Evolutionary conservation across 2,113 vertebrate genomes (phyloP), one percentile per base, ranked within the genome.

Genomic region (Solea solea): DNA sequence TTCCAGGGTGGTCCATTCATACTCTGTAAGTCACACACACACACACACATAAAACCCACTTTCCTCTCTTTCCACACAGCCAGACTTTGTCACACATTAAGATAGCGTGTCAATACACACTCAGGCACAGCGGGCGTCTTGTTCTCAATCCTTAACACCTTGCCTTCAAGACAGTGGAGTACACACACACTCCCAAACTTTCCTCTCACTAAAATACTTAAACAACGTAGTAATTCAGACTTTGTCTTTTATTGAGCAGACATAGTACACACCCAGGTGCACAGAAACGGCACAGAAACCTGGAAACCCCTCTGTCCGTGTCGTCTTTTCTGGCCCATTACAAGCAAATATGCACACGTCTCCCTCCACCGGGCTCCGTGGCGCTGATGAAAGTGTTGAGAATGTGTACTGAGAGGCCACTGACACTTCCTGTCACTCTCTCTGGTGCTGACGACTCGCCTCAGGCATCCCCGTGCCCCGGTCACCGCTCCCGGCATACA

Each of bases 401-500:
- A 87, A 84, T 81, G 78, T 85, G 78, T 34, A 52, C 58, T 75
- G 78, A 73, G 82, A 82, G 84, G 83, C 70, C 82, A 83, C 50
- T 85, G 85, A 86, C 80, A 89, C 90, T 89, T 91, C 88, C 82
- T 88, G 54, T 57, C 53, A 79, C 78, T 90, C 83, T 90, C 83
- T 84, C 83, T 86, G 69, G 73, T 82, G 50, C 69, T 85, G 80
- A 81, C 49, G 63, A 76, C 62, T 70, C 4, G 64, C 76, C 74
- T 80, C 69, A 64, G 81, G 76, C 86, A 16, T 82, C 74, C 21
- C 50, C 54, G 69, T 70, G 73, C 66, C 66, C 69, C 6, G 34
- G 7, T 69, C 57, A 56, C 67, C 80, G 76, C 63, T 87, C 74
- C 65, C 75, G 80, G 80, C 44, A 62, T n/a, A 44, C 69, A 76